Evolutionary conservation across 2,113 vertebrate species (phyloP).

Genomic region (Salvelinus fontinalis): DNA sequence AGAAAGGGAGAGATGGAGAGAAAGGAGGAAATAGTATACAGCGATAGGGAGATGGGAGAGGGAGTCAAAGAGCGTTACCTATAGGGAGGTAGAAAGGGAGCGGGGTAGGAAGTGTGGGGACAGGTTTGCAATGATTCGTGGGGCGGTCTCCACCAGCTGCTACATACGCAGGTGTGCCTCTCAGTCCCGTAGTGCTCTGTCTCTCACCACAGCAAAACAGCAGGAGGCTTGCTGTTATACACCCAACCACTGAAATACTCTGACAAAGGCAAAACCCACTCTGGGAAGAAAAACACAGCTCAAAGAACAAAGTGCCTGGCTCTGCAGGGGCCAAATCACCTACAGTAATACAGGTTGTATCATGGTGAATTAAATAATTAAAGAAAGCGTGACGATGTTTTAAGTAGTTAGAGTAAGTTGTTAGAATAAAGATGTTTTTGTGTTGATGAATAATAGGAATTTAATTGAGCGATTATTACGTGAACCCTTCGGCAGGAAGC

Average conservation of each 20-base stretch:
- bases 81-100: not conserved
- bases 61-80: conserved; percentile 11
- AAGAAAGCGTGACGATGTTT: not conserved
- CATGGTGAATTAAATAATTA: not conserved
- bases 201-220: conserved; percentile 25
- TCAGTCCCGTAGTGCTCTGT: conserved; percentile 15
- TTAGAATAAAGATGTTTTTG: not conserved
- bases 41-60: conserved; percentile 4
- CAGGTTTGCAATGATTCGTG: not conserved
- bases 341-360: not conserved
- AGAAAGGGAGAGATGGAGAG: not conserved
- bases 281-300: not conserved
- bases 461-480: not conserved
- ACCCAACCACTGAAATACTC: conserved; percentile 19
- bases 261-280: conserved; percentile 10
- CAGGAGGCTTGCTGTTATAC: conserved; percentile 10
- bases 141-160: conserved; percentile 7
- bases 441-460: not conserved
- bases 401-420: too few species aligned
- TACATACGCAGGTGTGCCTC: conserved; percentile 27
- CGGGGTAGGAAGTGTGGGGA: not conserved
- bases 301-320: not conserved
- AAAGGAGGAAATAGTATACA: too few species aligned
- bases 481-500: not conserved
- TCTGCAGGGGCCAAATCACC: not conserved